These are phyloP conservation scores for Psylliodes chrysocephalus DNA, from an alignment of 2,888 invertebrate genomes.

Conservation along the genomic window DNA sequence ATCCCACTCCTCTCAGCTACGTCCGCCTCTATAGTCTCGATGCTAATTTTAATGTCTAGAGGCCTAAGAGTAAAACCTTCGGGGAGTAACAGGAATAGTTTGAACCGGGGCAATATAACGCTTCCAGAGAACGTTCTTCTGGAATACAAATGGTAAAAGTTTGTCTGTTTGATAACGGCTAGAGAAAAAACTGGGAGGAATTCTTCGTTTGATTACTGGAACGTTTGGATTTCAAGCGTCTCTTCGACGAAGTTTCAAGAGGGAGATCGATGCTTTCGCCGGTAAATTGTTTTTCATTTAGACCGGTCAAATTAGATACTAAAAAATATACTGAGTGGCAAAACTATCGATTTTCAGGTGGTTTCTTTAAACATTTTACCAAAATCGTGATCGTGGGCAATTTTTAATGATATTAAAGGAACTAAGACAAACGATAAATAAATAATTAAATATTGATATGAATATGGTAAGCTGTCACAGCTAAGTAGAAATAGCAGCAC, in stretches of 20 bases:
- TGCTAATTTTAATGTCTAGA: constrained; percentile 14
- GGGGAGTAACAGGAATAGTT: constrained; percentile 27
- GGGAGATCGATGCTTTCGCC: not conserved
- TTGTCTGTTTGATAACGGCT: constrained; percentile 29
- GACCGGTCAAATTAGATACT: constrained; percentile 4
- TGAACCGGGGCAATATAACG: constrained; percentile 33
- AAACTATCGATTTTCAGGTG: too few species aligned
- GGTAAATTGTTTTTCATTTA: constrained; percentile 4
- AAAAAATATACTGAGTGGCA: too few species aligned
- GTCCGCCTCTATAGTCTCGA: constrained; percentile 7
- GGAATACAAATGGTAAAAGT: constrained; percentile 36
- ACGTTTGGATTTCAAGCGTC: constrained; percentile 25
- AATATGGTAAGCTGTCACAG: too few species aligned
- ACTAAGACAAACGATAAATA: too few species aligned
- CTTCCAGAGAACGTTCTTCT: constrained; percentile 25
- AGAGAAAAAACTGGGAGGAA: constrained; percentile 16
- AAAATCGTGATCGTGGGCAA: too few species aligned
- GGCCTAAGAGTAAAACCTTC: constrained; percentile 28
- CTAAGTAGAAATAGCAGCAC: too few species aligned
- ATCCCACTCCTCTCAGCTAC: constrained; percentile 5
- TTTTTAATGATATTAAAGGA: too few species aligned
- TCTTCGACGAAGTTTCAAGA: constrained; percentile 26
- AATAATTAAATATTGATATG: too few species aligned
- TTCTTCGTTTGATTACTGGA: constrained; percentile 24
- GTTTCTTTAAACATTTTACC: too few species aligned